Percentiles rank a stretch among this genome's conserved stretches.
phyloP scores from a whole-genome alignment of 2,113 vertebrate species.

The Anhinga anhinga region DNA sequence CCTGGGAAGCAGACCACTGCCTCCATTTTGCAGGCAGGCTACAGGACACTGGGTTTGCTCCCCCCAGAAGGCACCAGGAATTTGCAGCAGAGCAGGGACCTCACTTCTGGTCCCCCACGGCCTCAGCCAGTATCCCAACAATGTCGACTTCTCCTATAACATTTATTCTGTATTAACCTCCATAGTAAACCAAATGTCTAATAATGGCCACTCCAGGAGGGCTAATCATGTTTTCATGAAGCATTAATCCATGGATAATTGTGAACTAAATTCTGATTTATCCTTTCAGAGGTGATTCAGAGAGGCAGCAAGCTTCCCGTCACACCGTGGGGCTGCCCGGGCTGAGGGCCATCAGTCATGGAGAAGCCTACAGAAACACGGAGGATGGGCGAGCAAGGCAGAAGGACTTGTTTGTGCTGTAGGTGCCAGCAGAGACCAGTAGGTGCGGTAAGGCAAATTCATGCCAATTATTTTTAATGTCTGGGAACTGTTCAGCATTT shows the following conservation, averaged over 20 bases:
- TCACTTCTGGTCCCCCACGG: background rate
- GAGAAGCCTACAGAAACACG: background rate
- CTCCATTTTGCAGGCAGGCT: background rate
- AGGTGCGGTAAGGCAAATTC: background rate
- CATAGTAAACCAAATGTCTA: background rate
- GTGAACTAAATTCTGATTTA: background rate
- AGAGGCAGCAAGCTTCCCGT: background rate
- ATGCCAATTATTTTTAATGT: background rate
- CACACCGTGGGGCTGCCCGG: background rate
- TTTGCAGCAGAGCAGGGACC: background rate
- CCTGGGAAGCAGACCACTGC: background rate
- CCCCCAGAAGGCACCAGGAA: fast-evolving
- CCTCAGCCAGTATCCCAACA: background rate
- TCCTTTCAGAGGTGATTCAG: background rate
- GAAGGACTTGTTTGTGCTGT: background rate
- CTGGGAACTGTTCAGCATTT: background rate
- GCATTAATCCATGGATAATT: background rate
- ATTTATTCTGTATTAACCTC: background rate
- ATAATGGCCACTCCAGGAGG: background rate
- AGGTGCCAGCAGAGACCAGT: background rate
- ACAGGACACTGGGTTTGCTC: background rate
- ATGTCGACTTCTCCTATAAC: fast-evolving
- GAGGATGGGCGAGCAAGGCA: background rate
- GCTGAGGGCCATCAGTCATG: background rate
- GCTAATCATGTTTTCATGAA: background rate